These are phyloP conservation scores for Spilarctia lutea DNA, from an alignment of 2,888 invertebrate species.

Conservation along the genomic window DNA sequence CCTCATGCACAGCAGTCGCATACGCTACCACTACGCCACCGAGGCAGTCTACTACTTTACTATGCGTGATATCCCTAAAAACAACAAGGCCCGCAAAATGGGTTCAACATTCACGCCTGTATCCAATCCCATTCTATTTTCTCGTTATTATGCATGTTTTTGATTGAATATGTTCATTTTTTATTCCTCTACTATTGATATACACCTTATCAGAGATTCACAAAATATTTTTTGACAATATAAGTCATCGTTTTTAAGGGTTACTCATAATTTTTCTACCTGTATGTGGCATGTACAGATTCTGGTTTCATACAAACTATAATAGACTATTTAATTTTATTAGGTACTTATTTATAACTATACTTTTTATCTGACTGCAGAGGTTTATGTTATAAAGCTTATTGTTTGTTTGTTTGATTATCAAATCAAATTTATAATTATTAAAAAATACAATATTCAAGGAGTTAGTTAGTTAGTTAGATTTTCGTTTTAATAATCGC, in stretches of 20 bases:
- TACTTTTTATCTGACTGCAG: too few relatives aligned
- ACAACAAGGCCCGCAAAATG: constrained; percentile 31
- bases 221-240: background rate
- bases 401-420: too few relatives aligned
- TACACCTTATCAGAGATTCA: background rate
- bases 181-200: background rate
- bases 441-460: too few relatives aligned
- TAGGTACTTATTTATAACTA: too few relatives aligned
- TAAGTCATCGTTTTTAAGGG: background rate
- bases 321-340: background rate
- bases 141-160: constrained; percentile 54
- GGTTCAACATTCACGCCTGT: constrained; percentile 25
- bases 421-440: too few relatives aligned
- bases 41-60: too few relatives aligned
- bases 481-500: background rate
- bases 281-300: background rate
- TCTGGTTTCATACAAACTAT: background rate
- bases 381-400: too few relatives aligned
- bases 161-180: constrained; percentile 48
- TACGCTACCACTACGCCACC: too few relatives aligned
- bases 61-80: constrained; percentile 37
- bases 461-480: too few relatives aligned
- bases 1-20: too few relatives aligned
- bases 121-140: constrained; percentile 46
- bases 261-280: background rate